Evolutionary conservation across 2,888 invertebrate species (phyloP).

Genomic region (Callinectes sapidus): DNA sequence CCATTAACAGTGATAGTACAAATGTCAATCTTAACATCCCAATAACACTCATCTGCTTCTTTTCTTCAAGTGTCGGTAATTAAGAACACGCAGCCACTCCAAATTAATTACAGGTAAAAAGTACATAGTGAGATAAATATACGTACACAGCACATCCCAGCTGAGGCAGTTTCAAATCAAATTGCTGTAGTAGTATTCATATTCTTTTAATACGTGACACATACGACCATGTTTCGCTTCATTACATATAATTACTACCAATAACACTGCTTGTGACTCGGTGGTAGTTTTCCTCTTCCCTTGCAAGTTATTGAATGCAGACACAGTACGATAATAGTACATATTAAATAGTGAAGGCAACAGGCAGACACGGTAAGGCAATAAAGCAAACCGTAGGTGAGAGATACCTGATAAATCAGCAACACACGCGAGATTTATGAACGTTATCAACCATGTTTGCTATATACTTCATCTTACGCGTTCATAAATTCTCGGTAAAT

Average conservation of each 20-base stretch:
- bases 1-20: neutral
- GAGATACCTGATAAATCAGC: too few species aligned
- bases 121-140: too few species aligned
- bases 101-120: neutral
- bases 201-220: neutral
- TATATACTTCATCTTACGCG: too few species aligned
- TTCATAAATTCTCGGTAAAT: too few species aligned
- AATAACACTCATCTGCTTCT: neutral
- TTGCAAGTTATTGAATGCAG: neutral
- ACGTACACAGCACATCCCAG: neutral
- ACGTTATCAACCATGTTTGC: too few species aligned
- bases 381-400: too few species aligned
- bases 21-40: neutral
- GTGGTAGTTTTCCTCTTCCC: neutral
- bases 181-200: neutral
- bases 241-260: neutral
- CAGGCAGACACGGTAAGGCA: too few species aligned
- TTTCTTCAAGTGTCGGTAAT: neutral
- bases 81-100: neutral
- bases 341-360: too few species aligned
- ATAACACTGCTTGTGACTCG: neutral
- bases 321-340: neutral
- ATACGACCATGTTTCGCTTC: neutral
- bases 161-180: neutral
- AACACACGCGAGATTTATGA: too few species aligned